Base-by-base conservation (phyloP, 2,797 vertebrate species). In the Pangasius djambal region DNA sequence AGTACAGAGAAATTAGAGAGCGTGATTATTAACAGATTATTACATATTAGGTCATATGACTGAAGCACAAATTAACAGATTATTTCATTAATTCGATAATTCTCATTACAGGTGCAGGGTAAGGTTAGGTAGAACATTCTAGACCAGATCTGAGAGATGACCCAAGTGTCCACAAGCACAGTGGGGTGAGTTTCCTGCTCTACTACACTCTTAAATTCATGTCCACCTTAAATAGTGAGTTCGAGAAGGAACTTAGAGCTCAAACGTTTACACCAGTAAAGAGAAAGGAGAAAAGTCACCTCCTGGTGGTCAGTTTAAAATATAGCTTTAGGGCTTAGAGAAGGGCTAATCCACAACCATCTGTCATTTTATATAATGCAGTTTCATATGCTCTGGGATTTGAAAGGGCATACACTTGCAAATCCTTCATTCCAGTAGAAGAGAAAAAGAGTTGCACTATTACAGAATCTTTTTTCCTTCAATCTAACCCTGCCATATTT, bases 271-370 rank as follows among this genome's bases (percentile, higher is more conserved):
- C 59, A 44, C 7, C 37, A 63, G 34, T 6, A 3, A 44, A 63
- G 22, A 18, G 40, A 18, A 84, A 84, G 16, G 61, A 52, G 28
- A 25, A 67, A 20, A 6, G 2, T 6, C n/a, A 28, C 13, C 61
- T 28, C 83, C 83, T 84, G 63, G 63, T 84, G 83, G 63, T 50
- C 63, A 65, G 15, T 44, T n/a, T 48, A n/a, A 48, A 31, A 9
- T 65, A 44, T 44, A 20, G 63, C 25, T 84, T 48, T 28, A 20
- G 15, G n/a, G 37, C 22, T 18, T 82, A 78, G 5, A 50, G 44
- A n/a, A 44, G 28, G 28, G 28, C 28, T 52, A 37, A 81, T 22
- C 18, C 52, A 61, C 55, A 82, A 40, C 52, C 78, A 59, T 59
- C 55, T 82, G 31, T 25, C 77, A 37, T 37, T 55, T 57, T 37